These are phyloP conservation scores for Tyto alba DNA, from an alignment of 2,113 vertebrate genomes.

Conservation along the genomic window DNA sequence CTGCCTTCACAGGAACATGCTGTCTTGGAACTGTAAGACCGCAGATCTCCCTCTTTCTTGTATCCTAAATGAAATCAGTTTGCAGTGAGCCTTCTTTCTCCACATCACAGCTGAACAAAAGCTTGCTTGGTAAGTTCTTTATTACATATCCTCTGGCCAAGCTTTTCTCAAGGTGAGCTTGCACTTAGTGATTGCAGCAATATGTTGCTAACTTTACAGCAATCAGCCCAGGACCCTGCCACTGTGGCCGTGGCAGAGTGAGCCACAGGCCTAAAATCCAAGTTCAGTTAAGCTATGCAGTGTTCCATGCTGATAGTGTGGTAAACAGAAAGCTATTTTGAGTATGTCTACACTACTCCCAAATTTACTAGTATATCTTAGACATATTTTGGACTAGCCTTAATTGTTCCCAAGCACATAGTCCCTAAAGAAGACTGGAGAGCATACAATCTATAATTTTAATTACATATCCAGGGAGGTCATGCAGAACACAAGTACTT, in stretches of 20 bases:
- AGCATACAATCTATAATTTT: neutral
- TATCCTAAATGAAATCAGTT: neutral
- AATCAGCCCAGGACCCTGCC: neutral
- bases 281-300: neutral
- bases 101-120: neutral
- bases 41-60: neutral
- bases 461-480: neutral
- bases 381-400: neutral
- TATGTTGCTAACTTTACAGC: neutral
- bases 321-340: neutral
- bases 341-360: neutral
- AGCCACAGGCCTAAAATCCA: neutral
- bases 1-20: neutral
- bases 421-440: neutral
- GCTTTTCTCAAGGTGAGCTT: neutral
- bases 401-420: neutral
- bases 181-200: neutral
- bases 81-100: neutral
- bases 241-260: neutral
- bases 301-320: neutral
- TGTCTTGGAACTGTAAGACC: neutral
- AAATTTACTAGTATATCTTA: neutral
- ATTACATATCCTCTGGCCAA: neutral
- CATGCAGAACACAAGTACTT: neutral
- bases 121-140: neutral